Evolutionary conservation across 2,888 invertebrate species (phyloP), one percentile per base, ranked within the genome.

Genomic region (Labia minor): DNA sequence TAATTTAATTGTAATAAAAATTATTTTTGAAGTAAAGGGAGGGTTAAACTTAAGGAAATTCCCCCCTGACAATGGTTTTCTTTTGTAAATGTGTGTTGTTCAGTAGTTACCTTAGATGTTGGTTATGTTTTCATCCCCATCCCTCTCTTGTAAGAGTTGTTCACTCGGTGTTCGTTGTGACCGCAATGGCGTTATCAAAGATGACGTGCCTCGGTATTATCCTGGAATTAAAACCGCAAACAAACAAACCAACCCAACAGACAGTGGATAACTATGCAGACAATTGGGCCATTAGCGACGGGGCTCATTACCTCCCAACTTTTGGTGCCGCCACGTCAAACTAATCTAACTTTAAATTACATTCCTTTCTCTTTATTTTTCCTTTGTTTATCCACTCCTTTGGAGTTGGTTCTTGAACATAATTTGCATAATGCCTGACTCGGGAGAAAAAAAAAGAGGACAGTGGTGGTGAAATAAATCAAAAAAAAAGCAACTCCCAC

Each of bases 291-390:
- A 49, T 49, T 49, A 49, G 49, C 16, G 49, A 14, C 2, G 4
- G 49, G 49, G 49, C 49, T 49, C 49, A 49, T 49, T 49, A 49
- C 49, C 49, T 14, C 14, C 49, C 26, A 26, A 49, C 49, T 49
- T 49, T 11, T 49, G 49, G 49, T 3, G 49, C 49, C 14, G 16
- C 49, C 14, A 49, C 49, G 49, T 49, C 49, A 49, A 49, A 49
- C 49, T 49, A 49, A 49, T 49, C 49, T 49, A 49, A 49, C 49
- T 49, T 49, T 49, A 49, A 49, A 49, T 49, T 49, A 49, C 49
- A 49, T 49, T 49, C 49, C 49, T 49, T 49, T 49, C 49, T 49
- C 49, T 49, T 49, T 49, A 49, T 49, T 49, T 49, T 49, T 49
- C 49, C 49, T 49, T 49, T 49, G 49, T 49, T 49, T 49, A 49